Conservation (phyloP, 2,797 vertebrate species). For the Amniataba percoides region DNA sequence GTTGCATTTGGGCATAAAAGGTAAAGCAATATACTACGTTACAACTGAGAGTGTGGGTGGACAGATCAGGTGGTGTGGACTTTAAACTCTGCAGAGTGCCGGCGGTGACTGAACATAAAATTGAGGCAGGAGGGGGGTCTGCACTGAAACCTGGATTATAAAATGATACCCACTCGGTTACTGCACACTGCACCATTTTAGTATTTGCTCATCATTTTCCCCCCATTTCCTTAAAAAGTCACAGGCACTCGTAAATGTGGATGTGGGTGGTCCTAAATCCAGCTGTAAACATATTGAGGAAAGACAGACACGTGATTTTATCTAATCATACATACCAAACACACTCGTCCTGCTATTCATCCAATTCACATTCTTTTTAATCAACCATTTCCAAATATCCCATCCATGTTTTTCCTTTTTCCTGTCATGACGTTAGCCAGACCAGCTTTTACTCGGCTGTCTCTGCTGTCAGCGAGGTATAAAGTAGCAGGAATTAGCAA, state of each 20-base stretch:
- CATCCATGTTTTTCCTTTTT: background rate
- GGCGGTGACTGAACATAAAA: background rate
- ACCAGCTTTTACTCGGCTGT: conserved; percentile 19
- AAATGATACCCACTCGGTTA: background rate
- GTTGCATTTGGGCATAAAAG: background rate
- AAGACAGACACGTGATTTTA: background rate
- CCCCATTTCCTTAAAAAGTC: background rate
- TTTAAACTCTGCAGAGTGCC: conserved; percentile 6
- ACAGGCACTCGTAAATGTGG: too few relatives aligned
- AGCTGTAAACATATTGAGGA: background rate
- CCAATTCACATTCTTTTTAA: background rate
- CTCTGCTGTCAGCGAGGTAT: conserved; percentile 39
- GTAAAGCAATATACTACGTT: background rate
- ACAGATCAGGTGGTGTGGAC: background rate
- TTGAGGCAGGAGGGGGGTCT: background rate
- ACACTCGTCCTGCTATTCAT: background rate
- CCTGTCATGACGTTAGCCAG: conserved; percentile 1
- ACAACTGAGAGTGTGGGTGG: background rate
- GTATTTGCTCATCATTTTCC: background rate
- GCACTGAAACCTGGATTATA: conserved; percentile 9
- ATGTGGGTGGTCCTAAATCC: too few relatives aligned
- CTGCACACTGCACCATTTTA: background rate
- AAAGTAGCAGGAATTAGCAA: conserved; percentile 56
- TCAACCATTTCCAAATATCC: conserved; percentile 15
- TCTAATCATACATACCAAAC: conserved; percentile 2